Conservation (phyloP, 2,113 vertebrate species). For the Lamprotornis superbus region DNA sequence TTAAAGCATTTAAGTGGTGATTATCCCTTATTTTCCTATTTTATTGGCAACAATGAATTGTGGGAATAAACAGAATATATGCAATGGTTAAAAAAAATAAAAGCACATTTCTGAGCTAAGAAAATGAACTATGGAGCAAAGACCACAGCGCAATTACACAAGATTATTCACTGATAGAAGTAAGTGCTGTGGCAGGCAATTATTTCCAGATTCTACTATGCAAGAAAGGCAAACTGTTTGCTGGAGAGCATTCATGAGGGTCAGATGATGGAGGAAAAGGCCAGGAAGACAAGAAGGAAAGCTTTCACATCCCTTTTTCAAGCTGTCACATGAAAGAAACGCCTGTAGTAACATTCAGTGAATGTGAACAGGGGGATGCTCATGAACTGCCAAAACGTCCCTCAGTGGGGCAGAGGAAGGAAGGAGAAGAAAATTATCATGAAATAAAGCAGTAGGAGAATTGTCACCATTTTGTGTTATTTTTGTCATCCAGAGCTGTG, state of each 20-base stretch:
- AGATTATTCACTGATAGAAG: slow-evolving; percentile 41
- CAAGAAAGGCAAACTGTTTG: slow-evolving; percentile 56
- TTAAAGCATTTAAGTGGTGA: slow-evolving; percentile 44
- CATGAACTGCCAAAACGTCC: background rate
- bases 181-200: slow-evolving; percentile 31
- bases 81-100: background rate
- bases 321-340: slow-evolving; percentile 64
- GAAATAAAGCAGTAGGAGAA: background rate
- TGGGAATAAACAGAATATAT: slow-evolving; percentile 30
- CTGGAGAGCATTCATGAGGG: slow-evolving; percentile 43
- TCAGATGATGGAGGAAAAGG: slow-evolving; percentile 41
- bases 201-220: slow-evolving; percentile 63
- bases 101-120: slow-evolving; percentile 32
- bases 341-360: slow-evolving; percentile 44
- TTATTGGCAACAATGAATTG: background rate
- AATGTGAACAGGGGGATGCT: slow-evolving; percentile 45
- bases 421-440: slow-evolving; percentile 10
- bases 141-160: slow-evolving; percentile 18
- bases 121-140: slow-evolving; percentile 53
- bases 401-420: background rate
- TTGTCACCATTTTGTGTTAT: background rate
- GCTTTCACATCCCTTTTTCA: slow-evolving; percentile 60
- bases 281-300: slow-evolving; percentile 49
- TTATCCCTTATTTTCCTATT: slow-evolving; percentile 54
- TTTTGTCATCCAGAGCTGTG: background rate